Evolutionary conservation across 1,140 invertebrate species (phyloP).

Genomic region (Pseudomyrmex flavicornis): DNA sequence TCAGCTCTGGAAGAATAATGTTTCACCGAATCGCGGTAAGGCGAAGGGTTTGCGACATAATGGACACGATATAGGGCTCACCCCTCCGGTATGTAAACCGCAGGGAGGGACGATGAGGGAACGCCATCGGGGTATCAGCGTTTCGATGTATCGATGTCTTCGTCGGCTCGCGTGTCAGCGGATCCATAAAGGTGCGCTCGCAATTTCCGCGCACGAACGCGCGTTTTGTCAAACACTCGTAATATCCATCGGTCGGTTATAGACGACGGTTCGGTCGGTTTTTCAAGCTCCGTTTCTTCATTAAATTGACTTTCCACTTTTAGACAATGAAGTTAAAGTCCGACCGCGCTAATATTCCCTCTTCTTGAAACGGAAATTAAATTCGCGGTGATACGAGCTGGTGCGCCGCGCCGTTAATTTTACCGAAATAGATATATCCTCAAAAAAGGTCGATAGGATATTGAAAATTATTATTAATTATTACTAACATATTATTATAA

Average conservation of each 20-base stretch:
- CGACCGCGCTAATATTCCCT: constrained; percentile 11
- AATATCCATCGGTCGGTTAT: background rate
- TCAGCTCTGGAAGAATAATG: constrained; percentile 51
- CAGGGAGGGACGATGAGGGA: constrained; percentile 74
- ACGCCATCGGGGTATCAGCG: constrained; percentile 75
- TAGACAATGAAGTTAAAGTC: constrained; percentile 19
- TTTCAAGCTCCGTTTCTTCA: background rate
- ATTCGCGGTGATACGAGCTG: background rate
- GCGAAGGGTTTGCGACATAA: constrained; percentile 52
- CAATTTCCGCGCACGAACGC: background rate
- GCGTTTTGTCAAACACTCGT: background rate
- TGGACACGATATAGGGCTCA: constrained; percentile 34
- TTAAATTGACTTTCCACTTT: background rate
- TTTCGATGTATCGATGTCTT: constrained; percentile 75
- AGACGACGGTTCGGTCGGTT: background rate
- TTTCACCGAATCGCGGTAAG: constrained; percentile 47
- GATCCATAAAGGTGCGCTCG: constrained; percentile 66
- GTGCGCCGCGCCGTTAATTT: background rate
- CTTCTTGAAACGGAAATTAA: constrained; percentile 52
- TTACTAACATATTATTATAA: too few relatives aligned
- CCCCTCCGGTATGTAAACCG: constrained; percentile 75
- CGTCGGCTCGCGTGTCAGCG: constrained; percentile 76
- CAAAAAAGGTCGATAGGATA: background rate
- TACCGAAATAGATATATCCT: background rate
- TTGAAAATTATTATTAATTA: background rate